Conservation (phyloP, 2,797 vertebrate species). For the Channa striata region DNA sequence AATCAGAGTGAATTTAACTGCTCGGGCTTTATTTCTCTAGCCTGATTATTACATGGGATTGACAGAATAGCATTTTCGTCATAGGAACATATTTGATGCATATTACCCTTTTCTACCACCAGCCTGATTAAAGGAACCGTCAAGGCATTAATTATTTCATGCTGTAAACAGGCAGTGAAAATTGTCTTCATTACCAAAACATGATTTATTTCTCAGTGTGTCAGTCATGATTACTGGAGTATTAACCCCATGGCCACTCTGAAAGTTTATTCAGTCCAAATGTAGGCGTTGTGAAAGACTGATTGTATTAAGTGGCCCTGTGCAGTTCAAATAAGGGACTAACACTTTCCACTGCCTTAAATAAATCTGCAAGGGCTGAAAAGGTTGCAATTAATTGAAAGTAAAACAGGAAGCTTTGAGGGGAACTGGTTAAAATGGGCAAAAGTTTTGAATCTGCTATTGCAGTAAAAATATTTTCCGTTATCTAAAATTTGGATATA, state of each 20-base stretch:
- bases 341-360: not conserved
- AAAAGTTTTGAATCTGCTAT: not conserved
- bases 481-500: not conserved
- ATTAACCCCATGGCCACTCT: conserved; percentile 15
- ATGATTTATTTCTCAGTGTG: conserved; percentile 60
- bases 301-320: not conserved
- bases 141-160: conserved; percentile 58
- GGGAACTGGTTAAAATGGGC: not conserved
- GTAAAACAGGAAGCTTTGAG: not conserved
- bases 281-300: not conserved
- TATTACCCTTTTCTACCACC: conserved; percentile 34
- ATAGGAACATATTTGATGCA: conserved; percentile 36
- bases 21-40: conserved; percentile 21
- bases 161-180: conserved; percentile 50
- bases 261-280: conserved; percentile 23
- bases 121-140: conserved; percentile 68
- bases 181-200: conserved; percentile 59
- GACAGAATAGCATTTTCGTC: conserved; percentile 41
- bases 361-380: not conserved
- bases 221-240: conserved; percentile 61
- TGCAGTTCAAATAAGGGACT: conserved; percentile 9
- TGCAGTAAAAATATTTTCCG: not conserved
- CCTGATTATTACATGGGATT: conserved; percentile 34
- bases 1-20: conserved; percentile 39
- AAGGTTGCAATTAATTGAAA: not conserved